Conservation (phyloP, 1,140 invertebrate species). For the Psix sp. region DNA sequence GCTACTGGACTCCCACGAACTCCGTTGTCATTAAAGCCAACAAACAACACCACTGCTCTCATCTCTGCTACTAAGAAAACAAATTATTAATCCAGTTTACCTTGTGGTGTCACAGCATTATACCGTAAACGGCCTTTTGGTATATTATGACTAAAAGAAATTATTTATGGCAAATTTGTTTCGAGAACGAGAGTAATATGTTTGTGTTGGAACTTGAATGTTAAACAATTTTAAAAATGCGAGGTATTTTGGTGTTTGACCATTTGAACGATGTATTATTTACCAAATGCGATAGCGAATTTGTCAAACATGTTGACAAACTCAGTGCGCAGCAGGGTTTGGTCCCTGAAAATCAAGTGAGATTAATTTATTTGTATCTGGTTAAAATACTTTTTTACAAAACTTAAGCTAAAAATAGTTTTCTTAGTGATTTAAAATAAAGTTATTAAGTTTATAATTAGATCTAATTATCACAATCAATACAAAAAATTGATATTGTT, state of each 20-base stretch:
- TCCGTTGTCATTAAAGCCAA: background rate
- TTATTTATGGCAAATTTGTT: slow-evolving; percentile 11
- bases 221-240: slow-evolving; percentile 77
- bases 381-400: background rate
- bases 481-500: too few relatives aligned
- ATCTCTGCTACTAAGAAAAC: too few relatives aligned
- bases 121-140: slow-evolving; percentile 22
- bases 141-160: slow-evolving; percentile 27
- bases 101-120: slow-evolving; percentile 1
- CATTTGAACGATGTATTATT: slow-evolving; percentile 88
- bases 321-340: slow-evolving; percentile 81
- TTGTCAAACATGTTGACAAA: slow-evolving; percentile 83
- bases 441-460: too few relatives aligned
- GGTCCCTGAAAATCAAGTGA: slow-evolving; percentile 70
- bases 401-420: too few relatives aligned
- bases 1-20: too few relatives aligned
- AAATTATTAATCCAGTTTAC: slow-evolving; percentile 19
- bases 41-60: too few relatives aligned
- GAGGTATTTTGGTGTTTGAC: slow-evolving; percentile 86
- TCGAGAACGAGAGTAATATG: background rate
- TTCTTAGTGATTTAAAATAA: too few relatives aligned
- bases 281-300: slow-evolving; percentile 85
- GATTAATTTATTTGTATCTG: background rate
- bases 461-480: too few relatives aligned
- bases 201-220: background rate